Evolutionary conservation across 92 coral and sea anemone genomes (phyloP), one percentile per base, ranked within the genome.

Genomic region (Zoanthus sociatus): DNA sequence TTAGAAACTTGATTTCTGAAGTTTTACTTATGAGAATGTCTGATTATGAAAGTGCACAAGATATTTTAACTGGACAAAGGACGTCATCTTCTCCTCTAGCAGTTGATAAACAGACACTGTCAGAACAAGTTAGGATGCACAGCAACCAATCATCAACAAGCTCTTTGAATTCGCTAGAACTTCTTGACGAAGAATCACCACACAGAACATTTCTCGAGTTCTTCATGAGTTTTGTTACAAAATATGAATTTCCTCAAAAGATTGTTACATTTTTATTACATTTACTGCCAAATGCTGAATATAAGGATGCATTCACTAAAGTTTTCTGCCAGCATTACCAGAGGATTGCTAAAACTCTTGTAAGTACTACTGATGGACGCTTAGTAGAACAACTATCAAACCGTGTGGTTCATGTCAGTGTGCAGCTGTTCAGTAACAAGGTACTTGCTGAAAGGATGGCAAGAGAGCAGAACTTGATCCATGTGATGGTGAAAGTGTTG

Each of bases 221-320:
- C 83, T 93, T 97, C 82, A 91, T 97, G 95, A 96, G 96, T 79
- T 89, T 95, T 95, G 96, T 95, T 60, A 94, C 98, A 51, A 96
- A 97, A 83, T 89, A 91, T 77, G 99, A 97, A 73, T 97, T 97
- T 58, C 99, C 99, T 69, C 95, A 97, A 84, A 97, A 94, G 82
- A 87, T 95, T 86, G 98, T 97, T 64, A 97, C 99, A 71, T 97
- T 97, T 97, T 93, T 97, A 68, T 95, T 97, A n/a, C 99, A 97
- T 84, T 83, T 97, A 78, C 87, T 97, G 70, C 99, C 99, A 14
- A 89, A 91, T 83, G 82, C 83, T 58, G 90, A 92, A 44, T 97
- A 93, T 76, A 97, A 97, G 95, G 97, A 95, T 79, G 94, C 95
- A 47, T 97, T 97, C 76, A 97, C 99, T 4, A 89, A 87, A 79